Evolutionary conservation across 2,888 invertebrate species (phyloP), one percentile per base, ranked within the genome.

Genomic region (Acronicta alni): DNA sequence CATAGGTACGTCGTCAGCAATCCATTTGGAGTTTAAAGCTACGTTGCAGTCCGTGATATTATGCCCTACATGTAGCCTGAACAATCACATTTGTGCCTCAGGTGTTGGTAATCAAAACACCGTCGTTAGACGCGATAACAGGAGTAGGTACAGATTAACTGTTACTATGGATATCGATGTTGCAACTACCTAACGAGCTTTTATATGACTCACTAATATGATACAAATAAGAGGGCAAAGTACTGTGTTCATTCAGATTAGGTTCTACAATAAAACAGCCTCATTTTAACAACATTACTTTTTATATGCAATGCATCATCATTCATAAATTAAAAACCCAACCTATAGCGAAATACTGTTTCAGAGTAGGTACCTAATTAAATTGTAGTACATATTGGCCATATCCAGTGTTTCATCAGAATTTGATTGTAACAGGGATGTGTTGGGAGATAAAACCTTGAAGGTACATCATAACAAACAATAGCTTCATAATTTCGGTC

Each of bases 81-180:
- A 81, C 82, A 85, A 84, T 84, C 81, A 74, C 85, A 83, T 84
- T 73, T 84, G 84, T 69, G 75, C 69, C 74, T 82, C 89, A 89
- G 89, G 88, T 89, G 89, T 71, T 79, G 57, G 79, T 80, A 87
- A 89, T 86, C 85, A 83, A 81, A 88, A 84, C 84, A 84, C 67
- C 58, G 67, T 73, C 56, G 71, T 61, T 79, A 75, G 67, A 57
- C 60, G 61, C 81, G 79, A 86, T 86, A 84, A 79, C 67, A 57
- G 46, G 67, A 14, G 35, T 35, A 35, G 55, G 55, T 65, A 58
- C 65, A 58, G 62, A 71, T 59, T 72, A 44, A 15, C 18, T 76
- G 80, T 80, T 83, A 62, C 81, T 71, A 83, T 68, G 78, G 64
- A 43, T 59, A 49, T 54, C 41, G 44, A 14, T 57, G n/a, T 56